phyloP scores from a whole-genome alignment of 1,140 invertebrate genomes.

The Rhopalosiphum padi region DNA sequence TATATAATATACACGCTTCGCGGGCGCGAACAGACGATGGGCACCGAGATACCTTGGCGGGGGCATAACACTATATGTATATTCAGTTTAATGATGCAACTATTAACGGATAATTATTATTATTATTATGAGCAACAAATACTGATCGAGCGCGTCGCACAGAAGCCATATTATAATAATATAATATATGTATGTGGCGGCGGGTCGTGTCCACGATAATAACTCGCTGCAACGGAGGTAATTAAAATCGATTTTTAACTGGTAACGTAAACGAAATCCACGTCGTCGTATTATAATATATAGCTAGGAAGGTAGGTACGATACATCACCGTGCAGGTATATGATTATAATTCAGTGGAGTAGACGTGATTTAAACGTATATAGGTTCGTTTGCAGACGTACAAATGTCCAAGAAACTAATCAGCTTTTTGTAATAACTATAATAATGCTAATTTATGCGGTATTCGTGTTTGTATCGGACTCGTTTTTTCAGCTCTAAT shows the following conservation, averaged over 20 bases:
- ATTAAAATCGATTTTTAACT: not conserved
- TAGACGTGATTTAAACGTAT: not conserved
- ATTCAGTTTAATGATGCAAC: slow-evolving; percentile 9
- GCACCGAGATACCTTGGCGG: not conserved
- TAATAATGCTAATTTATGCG: not conserved
- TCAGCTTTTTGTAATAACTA: not conserved
- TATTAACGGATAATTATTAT: not conserved
- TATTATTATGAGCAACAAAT: slow-evolving; percentile 24
- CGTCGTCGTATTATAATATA: not conserved
- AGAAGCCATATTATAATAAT: not conserved
- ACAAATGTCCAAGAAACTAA: slow-evolving; percentile 7
- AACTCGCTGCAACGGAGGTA: not conserved
- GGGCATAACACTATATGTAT: not conserved
- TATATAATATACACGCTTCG: not conserved
- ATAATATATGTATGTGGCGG: not conserved
- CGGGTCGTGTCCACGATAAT: not conserved
- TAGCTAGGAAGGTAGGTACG: too few species aligned
- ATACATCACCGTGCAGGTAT: not conserved
- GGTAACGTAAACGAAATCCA: not conserved
- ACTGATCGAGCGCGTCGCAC: not conserved
- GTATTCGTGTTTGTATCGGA: not conserved
- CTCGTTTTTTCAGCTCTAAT: not conserved
- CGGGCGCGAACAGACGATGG: not conserved
- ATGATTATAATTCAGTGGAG: not conserved
- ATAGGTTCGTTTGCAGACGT: not conserved